A percentile compares a stretch with the other conserved stretches of the same genome.
phyloP scores from a whole-genome alignment of 2,888 invertebrate genomes.

The Parnassius smintheus region DNA sequence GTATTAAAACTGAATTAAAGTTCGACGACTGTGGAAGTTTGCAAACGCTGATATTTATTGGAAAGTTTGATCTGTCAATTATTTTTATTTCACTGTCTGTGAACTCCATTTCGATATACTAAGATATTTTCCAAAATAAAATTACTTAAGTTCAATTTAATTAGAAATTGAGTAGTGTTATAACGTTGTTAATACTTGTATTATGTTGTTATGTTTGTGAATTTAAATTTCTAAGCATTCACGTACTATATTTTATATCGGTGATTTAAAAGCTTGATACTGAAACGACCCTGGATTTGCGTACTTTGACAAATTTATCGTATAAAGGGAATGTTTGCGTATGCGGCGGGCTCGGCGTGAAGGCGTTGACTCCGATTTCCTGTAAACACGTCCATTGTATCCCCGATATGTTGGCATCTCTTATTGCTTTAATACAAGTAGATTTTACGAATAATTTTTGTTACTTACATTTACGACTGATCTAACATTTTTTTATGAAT shows the following conservation, averaged over 20 bases:
- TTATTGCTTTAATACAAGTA: constrained; percentile 47
- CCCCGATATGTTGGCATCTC: constrained; percentile 50
- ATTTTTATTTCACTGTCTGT: constrained; percentile 31
- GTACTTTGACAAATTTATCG: constrained; percentile 42
- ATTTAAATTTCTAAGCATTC: too few species aligned
- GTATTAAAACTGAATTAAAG: constrained; percentile 22
- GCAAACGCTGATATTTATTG: constrained; percentile 40
- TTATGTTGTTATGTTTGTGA: too few species aligned
- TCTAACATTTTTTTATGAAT: constrained; percentile 26
- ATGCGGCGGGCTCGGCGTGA: constrained; percentile 34
- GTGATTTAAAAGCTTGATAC: constrained; percentile 25
- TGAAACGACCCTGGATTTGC: constrained; percentile 30
- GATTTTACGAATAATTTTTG: constrained; percentile 48
- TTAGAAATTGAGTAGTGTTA: too few species aligned
- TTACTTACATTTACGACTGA: constrained; percentile 46
- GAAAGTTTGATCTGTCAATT: constrained; percentile 40
- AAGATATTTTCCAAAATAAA: too few species aligned
- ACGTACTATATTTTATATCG: constrained; percentile 1
- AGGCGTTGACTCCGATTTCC: constrained; percentile 55
- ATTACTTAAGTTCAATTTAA: too few species aligned
- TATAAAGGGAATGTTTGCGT: constrained; percentile 47
- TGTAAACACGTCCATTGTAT: constrained; percentile 70
- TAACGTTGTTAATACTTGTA: too few species aligned
- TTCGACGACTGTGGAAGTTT: constrained; percentile 30
- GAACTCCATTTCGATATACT: too few species aligned